These are phyloP conservation scores for Montipora capricornis DNA, from an alignment of 64 coral and sea anemone genomes.

Conservation along the genomic window DNA sequence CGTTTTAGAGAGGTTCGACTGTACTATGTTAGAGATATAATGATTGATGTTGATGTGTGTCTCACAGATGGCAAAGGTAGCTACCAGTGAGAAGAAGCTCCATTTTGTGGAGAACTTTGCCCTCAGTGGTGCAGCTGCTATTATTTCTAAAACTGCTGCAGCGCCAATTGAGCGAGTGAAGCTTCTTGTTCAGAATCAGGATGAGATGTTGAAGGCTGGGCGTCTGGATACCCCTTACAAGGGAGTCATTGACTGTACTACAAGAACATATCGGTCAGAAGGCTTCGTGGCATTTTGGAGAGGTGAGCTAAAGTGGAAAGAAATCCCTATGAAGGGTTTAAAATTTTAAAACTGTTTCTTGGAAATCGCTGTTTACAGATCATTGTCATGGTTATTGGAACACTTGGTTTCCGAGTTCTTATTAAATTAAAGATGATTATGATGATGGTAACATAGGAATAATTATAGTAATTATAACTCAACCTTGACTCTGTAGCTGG, in stretches of 20 bases:
- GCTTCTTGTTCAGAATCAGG: conserved; percentile 97
- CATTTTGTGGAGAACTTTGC: conserved; percentile 97
- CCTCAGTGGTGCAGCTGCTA: conserved; percentile 96
- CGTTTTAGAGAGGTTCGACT: too few relatives aligned
- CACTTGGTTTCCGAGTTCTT: too few relatives aligned
- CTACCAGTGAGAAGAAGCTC: conserved; percentile 75
- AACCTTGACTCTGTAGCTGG: too few relatives aligned
- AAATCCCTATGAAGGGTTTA: background rate
- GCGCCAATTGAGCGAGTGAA: conserved; percentile 99
- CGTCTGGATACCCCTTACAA: conserved; percentile 86
- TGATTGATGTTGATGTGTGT: background rate
- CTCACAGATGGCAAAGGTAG: conserved; percentile 43
- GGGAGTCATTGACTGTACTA: conserved; percentile 93
- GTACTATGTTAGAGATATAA: background rate
- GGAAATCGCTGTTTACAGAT: too few relatives aligned
- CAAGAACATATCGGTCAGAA: conserved; percentile 84
- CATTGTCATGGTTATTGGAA: too few relatives aligned
- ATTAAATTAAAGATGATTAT: too few relatives aligned
- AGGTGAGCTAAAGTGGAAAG: conserved; percentile 41
- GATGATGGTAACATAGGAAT: too few relatives aligned
- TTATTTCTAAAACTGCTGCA: conserved; percentile 96
- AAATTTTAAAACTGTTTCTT: background rate
- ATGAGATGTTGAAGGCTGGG: conserved; percentile 98
- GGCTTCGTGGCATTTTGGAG: conserved; percentile 95
- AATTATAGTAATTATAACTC: too few relatives aligned